Conservation (phyloP, 2,888 invertebrate genomes). For the Rutpela maculata region DNA sequence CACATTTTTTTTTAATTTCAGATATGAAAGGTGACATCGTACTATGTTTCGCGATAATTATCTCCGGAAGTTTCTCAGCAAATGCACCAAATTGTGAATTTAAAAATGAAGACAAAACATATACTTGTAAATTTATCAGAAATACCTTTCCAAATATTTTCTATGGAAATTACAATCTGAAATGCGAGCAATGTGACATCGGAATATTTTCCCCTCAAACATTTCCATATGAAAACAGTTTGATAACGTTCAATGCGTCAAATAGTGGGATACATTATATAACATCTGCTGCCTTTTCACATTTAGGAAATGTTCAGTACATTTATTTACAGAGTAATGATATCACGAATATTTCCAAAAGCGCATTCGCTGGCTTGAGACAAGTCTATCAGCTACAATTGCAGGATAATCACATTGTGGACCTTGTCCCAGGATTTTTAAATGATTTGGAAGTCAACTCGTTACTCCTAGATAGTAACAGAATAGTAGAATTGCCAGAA, state of each 20-base stretch:
- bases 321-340: conserved; percentile 65
- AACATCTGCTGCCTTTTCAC: conserved; percentile 62
- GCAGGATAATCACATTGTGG: conserved; percentile 63
- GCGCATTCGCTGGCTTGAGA: conserved; percentile 67
- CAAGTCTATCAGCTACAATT: conserved; percentile 68
- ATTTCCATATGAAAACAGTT: conserved; percentile 64
- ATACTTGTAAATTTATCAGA: conserved; percentile 63
- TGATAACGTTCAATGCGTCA: conserved; percentile 65
- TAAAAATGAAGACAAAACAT: conserved; percentile 56
- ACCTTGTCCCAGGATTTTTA: conserved; percentile 64
- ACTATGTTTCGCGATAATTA: not conserved
- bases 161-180: conserved; percentile 66
- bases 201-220: conserved; percentile 63
- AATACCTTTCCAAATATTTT: conserved; percentile 64
- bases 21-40: conserved; percentile 5
- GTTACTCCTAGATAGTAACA: conserved; percentile 64
- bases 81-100: conserved; percentile 59
- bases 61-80: conserved; percentile 3
- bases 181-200: conserved; percentile 66
- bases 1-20: conserved; percentile 20
- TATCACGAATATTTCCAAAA: conserved; percentile 61
- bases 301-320: conserved; percentile 61
- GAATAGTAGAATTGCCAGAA: conserved; percentile 60
- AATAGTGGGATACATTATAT: conserved; percentile 64
- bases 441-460: conserved; percentile 64